A percentile compares a stretch with the other conserved stretches of the same genome.
These are phyloP conservation scores for Myodes glareolus DNA, from an alignment of 2,113 vertebrate genomes.

Conservation along the genomic window DNA sequence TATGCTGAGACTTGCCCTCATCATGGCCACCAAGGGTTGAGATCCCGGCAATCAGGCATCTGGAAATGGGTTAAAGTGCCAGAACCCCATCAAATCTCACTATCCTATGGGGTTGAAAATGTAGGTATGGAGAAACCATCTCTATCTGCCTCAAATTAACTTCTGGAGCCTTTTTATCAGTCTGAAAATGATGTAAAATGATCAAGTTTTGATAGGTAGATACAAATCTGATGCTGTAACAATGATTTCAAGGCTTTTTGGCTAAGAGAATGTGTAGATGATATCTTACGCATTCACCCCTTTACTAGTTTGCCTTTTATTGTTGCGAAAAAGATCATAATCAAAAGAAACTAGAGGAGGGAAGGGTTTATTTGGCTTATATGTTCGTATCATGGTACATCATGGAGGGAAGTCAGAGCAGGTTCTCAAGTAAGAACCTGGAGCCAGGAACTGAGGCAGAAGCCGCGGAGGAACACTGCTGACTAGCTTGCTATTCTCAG, in stretches of 20 bases:
- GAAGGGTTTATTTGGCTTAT: neutral
- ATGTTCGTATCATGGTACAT: too few relatives aligned
- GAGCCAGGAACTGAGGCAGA: neutral
- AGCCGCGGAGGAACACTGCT: neutral
- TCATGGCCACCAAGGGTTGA: neutral
- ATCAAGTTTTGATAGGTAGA: neutral
- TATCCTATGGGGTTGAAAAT: neutral
- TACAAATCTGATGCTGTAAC: neutral
- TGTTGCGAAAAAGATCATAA: neutral
- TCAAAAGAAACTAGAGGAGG: neutral
- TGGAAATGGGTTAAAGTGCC: neutral
- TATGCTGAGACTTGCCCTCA: neutral
- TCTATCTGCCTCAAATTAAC: slow-evolving; percentile 22
- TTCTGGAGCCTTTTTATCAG: slow-evolving; percentile 7
- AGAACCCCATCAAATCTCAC: neutral
- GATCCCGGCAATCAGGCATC: neutral
- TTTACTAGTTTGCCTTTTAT: neutral
- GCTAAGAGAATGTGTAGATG: neutral
- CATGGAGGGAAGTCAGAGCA: neutral
- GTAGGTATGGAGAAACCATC: neutral
- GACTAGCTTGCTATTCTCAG: neutral
- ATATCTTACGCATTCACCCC: neutral
- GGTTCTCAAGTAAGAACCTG: neutral
- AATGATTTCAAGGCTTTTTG: neutral
- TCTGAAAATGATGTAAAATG: neutral